These are phyloP conservation scores for Escarpia spicata DNA, from an alignment of 2,888 invertebrate species.

Conservation along the genomic window DNA sequence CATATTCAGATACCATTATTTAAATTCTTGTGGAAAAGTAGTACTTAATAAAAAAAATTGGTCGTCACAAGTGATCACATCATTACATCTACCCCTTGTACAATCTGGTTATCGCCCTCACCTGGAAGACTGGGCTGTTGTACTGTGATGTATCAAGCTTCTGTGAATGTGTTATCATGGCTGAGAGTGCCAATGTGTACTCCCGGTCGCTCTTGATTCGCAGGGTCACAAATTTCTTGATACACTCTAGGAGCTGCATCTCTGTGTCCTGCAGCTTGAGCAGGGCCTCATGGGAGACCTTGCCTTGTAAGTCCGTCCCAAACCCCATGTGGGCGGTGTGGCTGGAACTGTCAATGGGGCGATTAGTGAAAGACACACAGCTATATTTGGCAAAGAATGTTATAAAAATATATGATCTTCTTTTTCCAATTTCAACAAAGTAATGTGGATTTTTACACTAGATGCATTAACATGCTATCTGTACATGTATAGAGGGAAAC, in stretches of 20 bases:
- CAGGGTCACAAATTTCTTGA: slow-evolving; percentile 85
- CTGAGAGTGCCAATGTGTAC: slow-evolving; percentile 82
- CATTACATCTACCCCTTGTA: background rate
- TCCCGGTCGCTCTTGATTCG: slow-evolving; percentile 93
- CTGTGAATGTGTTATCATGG: slow-evolving; percentile 57
- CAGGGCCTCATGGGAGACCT: slow-evolving; percentile 90
- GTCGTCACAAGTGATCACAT: background rate
- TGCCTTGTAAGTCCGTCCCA: slow-evolving; percentile 85
- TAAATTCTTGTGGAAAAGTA: background rate
- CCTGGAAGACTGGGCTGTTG: slow-evolving; percentile 54
- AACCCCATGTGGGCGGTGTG: slow-evolving; percentile 71
- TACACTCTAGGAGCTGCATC: slow-evolving; percentile 88
- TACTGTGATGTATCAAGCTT: slow-evolving; percentile 57
- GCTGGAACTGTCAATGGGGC: background rate
- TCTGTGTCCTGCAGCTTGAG: slow-evolving; percentile 91
- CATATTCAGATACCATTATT: background rate
- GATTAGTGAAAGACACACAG: background rate
- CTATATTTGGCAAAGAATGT: background rate
- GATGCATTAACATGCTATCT: too few relatives aligned
- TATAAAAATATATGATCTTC: background rate
- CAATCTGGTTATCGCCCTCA: slow-evolving; percentile 31
- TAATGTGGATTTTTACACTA: too few relatives aligned
- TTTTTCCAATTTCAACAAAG: background rate
- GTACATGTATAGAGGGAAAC: too few relatives aligned
- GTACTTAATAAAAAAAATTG: background rate